Conservation (phyloP, 2,113 vertebrate genomes). For the Otis tarda region DNA sequence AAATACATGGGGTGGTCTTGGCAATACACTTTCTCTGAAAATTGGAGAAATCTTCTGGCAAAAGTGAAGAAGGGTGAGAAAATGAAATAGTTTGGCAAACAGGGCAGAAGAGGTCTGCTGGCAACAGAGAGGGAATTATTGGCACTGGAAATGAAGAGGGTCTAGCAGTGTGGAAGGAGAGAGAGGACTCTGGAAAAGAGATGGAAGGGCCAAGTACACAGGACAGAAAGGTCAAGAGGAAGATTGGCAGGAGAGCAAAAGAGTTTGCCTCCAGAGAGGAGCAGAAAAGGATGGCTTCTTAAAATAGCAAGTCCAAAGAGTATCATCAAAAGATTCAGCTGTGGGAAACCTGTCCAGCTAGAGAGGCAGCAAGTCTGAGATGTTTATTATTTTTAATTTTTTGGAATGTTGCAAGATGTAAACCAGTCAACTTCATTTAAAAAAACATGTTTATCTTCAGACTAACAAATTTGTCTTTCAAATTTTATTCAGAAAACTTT, state of each 20-base stretch:
- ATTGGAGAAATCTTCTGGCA: neutral
- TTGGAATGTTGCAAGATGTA: constrained; percentile 39
- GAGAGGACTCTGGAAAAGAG: constrained; percentile 4
- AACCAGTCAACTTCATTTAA: constrained; percentile 21
- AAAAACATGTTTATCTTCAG: neutral
- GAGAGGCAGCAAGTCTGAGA: constrained; percentile 33
- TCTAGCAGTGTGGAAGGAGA: neutral
- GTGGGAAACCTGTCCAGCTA: constrained; percentile 71
- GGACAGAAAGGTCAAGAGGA: constrained; percentile 48
- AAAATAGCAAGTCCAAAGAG: constrained; percentile 66
- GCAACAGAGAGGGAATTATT: neutral
- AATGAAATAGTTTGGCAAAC: neutral
- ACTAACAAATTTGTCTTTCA: neutral
- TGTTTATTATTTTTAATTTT: constrained; percentile 68
- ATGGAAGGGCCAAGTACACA: constrained; percentile 31
- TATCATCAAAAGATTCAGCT: constrained; percentile 70
- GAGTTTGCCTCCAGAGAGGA: constrained; percentile 60
- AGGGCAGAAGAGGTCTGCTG: neutral
- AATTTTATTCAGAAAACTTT: neutral
- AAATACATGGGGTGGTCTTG: neutral
- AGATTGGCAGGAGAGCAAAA: constrained; percentile 64
- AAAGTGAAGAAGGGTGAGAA: neutral
- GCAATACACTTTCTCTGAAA: neutral
- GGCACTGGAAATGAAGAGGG: neutral
- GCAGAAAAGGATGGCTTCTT: constrained; percentile 52